Evolutionary conservation across 2,888 invertebrate genomes (phyloP).

Genomic region (Aphrophora alni): DNA sequence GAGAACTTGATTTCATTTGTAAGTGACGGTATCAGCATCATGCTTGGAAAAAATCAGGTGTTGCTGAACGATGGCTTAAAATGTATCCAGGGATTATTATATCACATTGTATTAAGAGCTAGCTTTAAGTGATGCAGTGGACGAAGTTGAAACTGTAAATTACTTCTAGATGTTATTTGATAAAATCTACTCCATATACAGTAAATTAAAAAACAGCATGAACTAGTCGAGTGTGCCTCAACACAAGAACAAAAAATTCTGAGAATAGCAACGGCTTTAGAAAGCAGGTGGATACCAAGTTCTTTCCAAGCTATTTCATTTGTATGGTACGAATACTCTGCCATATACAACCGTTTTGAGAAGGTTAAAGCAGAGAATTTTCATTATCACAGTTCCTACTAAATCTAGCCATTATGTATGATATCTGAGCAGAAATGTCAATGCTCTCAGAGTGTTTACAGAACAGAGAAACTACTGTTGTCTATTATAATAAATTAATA

Average conservation of each 20-base stretch:
- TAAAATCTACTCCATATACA: slow-evolving; percentile 17
- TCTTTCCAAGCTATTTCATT: slow-evolving; percentile 10
- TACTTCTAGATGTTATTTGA: neutral
- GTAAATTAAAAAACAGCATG: slow-evolving; percentile 16
- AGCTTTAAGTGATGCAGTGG: slow-evolving; percentile 13
- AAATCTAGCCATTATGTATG: slow-evolving; percentile 18
- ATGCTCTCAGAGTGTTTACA: slow-evolving; percentile 18
- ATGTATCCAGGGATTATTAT: slow-evolving; percentile 17
- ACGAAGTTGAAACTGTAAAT: neutral
- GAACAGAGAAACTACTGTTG: slow-evolving; percentile 4
- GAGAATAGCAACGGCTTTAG: slow-evolving; percentile 10
- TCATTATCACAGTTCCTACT: neutral
- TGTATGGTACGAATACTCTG: neutral
- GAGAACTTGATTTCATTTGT: no score
- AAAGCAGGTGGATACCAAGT: slow-evolving; percentile 12
- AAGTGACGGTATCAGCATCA: slow-evolving; percentile 9
- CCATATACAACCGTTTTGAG: slow-evolving; percentile 21
- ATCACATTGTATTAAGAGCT: slow-evolving; percentile 31
- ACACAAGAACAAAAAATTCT: neutral
- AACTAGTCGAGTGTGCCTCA: slow-evolving; percentile 7
- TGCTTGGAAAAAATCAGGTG: slow-evolving; percentile 25
- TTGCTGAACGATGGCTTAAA: slow-evolving; percentile 6
- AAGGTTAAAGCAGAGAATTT: slow-evolving; percentile 3
- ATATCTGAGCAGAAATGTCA: slow-evolving; percentile 13
- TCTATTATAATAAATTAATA: slow-evolving; percentile 11